Conservation (phyloP, 2,888 invertebrate genomes). For the Trichopria drosophilae region DNA sequence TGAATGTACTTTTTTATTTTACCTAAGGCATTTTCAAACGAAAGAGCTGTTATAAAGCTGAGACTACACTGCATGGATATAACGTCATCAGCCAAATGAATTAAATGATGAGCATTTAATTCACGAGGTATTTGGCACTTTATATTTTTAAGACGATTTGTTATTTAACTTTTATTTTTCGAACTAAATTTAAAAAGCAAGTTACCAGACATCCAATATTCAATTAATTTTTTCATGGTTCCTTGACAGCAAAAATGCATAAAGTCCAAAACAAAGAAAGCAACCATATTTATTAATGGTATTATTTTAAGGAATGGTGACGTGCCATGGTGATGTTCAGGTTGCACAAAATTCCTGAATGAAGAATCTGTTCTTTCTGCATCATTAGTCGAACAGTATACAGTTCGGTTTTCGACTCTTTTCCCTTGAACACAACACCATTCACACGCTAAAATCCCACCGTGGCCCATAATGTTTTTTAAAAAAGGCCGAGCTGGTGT, state of each 20-base stretch:
- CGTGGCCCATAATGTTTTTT: slow-evolving; percentile 30
- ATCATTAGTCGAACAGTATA: slow-evolving; percentile 11
- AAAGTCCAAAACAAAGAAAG: slow-evolving; percentile 25
- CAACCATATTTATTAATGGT: slow-evolving; percentile 17
- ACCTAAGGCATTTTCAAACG: too few species aligned
- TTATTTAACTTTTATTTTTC: too few species aligned
- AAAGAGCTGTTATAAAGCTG: slow-evolving; percentile 8
- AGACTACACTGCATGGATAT: slow-evolving; percentile 15
- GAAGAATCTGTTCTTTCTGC: slow-evolving; percentile 23
- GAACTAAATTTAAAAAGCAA: too few species aligned
- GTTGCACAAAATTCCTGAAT: slow-evolving; percentile 22
- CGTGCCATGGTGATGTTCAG: slow-evolving; percentile 21
- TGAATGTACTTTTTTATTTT: too few species aligned
- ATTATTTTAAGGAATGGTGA: slow-evolving; percentile 25
- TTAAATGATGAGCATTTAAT: slow-evolving; percentile 29
- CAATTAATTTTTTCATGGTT: slow-evolving; percentile 21
- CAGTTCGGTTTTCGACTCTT: slow-evolving; percentile 4
- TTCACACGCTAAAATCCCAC: slow-evolving; percentile 32
- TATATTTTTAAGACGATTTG: too few species aligned
- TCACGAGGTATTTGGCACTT: too few species aligned
- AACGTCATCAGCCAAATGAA: slow-evolving; percentile 30
- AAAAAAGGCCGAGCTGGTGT: slow-evolving; percentile 31
- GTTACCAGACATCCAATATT: slow-evolving; percentile 20
- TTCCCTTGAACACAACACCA: slow-evolving; percentile 28
- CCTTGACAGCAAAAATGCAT: slow-evolving; percentile 25